phyloP scores from a whole-genome alignment of 2,888 invertebrate genomes.

The Chrysodeixis includens region DNA sequence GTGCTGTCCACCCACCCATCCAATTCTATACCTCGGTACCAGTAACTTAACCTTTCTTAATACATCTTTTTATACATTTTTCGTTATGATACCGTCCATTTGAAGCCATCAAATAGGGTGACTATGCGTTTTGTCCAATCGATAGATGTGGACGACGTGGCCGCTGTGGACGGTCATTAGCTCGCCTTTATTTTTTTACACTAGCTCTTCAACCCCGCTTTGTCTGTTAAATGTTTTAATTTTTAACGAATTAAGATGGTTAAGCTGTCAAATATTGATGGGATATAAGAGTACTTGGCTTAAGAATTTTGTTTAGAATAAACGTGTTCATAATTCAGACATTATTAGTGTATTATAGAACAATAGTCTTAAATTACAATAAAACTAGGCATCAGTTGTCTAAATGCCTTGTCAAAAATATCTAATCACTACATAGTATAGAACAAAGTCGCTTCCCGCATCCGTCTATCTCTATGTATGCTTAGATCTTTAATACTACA shows the following conservation, averaged over 20 bases:
- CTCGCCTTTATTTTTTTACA: constrained; percentile 52
- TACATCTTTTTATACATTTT: constrained; percentile 31
- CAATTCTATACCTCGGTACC: background rate
- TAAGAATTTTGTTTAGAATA: no score
- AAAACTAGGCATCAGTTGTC: no score
- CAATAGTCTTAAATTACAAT: no score
- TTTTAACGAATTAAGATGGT: constrained; percentile 18
- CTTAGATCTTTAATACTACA: no score
- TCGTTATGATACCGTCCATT: constrained; percentile 60
- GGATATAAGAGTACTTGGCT: no score
- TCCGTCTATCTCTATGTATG: no score
- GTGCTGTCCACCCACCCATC: background rate
- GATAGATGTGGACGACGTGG: constrained; percentile 61
- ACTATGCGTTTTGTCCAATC: constrained; percentile 77
- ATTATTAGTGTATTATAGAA: no score
- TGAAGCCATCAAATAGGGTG: constrained; percentile 80
- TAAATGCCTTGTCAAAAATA: no score
- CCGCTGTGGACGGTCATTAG: constrained; percentile 67
- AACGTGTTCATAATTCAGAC: no score
- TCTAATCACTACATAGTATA: no score
- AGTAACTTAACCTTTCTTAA: background rate
- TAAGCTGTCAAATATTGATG: background rate
- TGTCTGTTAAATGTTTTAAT: constrained; percentile 45
- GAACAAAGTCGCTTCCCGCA: no score
- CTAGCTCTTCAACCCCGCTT: constrained; percentile 33